Evolutionary conservation across 1,140 invertebrate genomes (phyloP), one percentile per base, ranked within the genome.

Genomic region (Drosophila obscura): DNA sequence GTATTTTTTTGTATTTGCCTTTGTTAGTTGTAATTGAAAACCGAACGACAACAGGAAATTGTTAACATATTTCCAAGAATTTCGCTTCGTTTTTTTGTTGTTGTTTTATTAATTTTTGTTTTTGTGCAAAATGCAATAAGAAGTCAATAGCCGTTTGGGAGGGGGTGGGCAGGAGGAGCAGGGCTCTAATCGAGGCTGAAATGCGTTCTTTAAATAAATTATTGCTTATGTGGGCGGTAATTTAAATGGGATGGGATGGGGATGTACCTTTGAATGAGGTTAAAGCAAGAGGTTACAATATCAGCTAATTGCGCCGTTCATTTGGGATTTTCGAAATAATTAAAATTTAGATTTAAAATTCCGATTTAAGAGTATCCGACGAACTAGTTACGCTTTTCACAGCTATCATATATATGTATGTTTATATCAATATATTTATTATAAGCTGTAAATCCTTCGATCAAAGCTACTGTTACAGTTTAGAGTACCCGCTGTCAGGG

Each of bases 31-130:
- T 71, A 87, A 85, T 60, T 65, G 77, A 72, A 85, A 81, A 71
- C 66, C 82, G 44, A 74, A 65, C 48, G 22, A 75, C 66, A 87
- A 85, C 81, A 87, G 81, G 81, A 85, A 85, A 85, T 85, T 87
- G 69, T 85, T 75, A 72, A 87, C 66, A 81, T 74, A 63, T 68
- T 69, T 74, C 82, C 81, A 82, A 56, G 81, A 85, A 85, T 60
- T 78, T 58, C 11, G 31, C 9, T 11, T 9, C 4, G 1, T 2
- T 35, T 35, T 35, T 35, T 35, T 3, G 8, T 28, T 28, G 7
- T 28, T 28, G 5, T 19, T 19, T 19, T 19, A 19, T 19, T 1
- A 19, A 19, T 28, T 8, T 28, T 31, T 45, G 22, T 51, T 52
- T 58, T 60, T 16, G 7, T 52, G 48, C 64, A 19, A 19, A 74